Evolutionary conservation across 2,113 vertebrate species (phyloP).

Genomic region (Sminthopsis crassicaudata): DNA sequence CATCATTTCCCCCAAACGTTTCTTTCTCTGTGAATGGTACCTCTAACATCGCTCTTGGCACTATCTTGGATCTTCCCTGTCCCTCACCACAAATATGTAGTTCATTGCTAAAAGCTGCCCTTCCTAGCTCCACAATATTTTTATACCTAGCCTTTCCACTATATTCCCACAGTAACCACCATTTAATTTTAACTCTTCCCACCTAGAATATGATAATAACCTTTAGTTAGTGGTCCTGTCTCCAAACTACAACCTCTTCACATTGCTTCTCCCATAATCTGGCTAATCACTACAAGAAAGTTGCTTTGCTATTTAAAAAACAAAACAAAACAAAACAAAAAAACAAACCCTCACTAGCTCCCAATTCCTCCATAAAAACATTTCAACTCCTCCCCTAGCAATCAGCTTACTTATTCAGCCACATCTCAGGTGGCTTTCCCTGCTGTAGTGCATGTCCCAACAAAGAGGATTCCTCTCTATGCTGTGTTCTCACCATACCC

Average conservation of each 20-base stretch:
- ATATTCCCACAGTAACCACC: not conserved
- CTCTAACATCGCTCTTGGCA: not conserved
- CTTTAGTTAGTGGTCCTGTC: not conserved
- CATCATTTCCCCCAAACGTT: not conserved
- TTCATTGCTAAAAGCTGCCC: not conserved
- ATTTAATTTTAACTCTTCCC: not conserved
- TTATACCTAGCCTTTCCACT: not conserved
- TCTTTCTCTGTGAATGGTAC: not conserved
- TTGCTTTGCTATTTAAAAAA: not conserved
- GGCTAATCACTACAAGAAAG: not conserved
- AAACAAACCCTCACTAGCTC: not conserved
- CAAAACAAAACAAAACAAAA: not conserved
- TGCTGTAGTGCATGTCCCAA: not conserved
- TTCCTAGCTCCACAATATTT: not conserved
- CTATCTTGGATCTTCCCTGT: not conserved
- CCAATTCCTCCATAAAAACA: not conserved
- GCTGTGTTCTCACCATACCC: no score
- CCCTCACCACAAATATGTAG: not conserved
- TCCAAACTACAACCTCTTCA: not conserved
- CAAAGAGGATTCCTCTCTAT: not conserved
- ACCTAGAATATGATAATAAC: not conserved
- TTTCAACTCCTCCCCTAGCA: not conserved
- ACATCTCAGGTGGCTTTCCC: not conserved
- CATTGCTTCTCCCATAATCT: not conserved
- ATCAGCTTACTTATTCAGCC: not conserved